These are phyloP conservation scores for Lacanobia oleracea DNA, from an alignment of 2,888 invertebrate genomes.

Conservation along the genomic window DNA sequence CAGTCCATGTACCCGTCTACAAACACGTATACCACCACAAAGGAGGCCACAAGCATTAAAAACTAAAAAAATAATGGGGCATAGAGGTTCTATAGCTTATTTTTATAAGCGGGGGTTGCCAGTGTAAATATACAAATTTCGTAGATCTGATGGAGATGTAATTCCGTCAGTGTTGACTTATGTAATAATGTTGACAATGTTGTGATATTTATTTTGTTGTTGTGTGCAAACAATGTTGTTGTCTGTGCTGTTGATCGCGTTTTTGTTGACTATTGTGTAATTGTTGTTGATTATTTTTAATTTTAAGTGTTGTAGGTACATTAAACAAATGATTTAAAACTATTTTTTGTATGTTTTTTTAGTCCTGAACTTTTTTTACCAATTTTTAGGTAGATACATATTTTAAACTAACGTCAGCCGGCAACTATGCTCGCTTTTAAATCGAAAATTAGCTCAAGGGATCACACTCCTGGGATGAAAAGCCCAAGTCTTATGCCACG, in stretches of 20 bases:
- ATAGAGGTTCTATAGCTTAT: slow-evolving; percentile 63
- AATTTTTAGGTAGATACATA: background rate
- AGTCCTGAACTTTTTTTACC: background rate
- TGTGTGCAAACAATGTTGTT: slow-evolving; percentile 84
- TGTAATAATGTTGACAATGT: slow-evolving; percentile 64
- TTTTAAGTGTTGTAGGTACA: slow-evolving; percentile 68
- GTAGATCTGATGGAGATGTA: slow-evolving; percentile 84
- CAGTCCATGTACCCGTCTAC: slow-evolving; percentile 94
- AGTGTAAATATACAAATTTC: slow-evolving; percentile 84
- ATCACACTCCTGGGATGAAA: no score
- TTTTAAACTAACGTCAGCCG: no score
- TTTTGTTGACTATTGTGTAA: slow-evolving; percentile 89
- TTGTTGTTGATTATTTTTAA: slow-evolving; percentile 83
- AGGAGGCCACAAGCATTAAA: slow-evolving; percentile 87
- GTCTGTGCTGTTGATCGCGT: slow-evolving; percentile 83
- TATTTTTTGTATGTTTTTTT: slow-evolving; percentile 10
- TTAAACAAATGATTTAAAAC: slow-evolving; percentile 54
- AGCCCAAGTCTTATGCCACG: no score
- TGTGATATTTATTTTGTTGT: slow-evolving; percentile 88
- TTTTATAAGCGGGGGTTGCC: slow-evolving; percentile 71
- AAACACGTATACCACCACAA: slow-evolving; percentile 93
- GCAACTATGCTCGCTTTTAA: no score
- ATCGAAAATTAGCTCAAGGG: no score
- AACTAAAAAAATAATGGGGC: slow-evolving; percentile 44
- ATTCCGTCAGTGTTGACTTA: slow-evolving; percentile 80